Evolutionary conservation across 2,888 invertebrate species (phyloP).

Genomic region (Colostygia pectinataria): DNA sequence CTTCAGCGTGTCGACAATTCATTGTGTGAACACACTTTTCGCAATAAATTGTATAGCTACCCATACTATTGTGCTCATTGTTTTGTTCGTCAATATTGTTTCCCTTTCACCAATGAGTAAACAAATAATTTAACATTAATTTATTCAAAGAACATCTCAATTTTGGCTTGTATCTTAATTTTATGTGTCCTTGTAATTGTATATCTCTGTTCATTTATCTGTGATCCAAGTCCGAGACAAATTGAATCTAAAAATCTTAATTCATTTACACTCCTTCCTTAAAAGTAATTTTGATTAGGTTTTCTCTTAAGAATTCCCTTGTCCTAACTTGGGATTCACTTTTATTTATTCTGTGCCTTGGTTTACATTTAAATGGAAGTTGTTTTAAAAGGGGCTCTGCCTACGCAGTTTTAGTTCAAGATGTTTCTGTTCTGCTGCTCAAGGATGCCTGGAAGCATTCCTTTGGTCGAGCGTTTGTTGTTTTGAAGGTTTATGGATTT

Average conservation of each 20-base stretch:
- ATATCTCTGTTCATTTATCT: constrained; percentile 12
- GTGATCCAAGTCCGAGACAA: constrained; percentile 9
- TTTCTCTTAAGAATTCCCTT: constrained; percentile 43
- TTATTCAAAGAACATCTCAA: neutral
- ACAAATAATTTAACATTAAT: neutral
- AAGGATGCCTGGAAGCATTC: neutral
- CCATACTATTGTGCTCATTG: no score
- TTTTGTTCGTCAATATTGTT: neutral
- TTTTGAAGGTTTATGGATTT: no score
- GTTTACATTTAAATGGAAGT: constrained; percentile 32
- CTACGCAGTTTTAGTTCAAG: constrained; percentile 13
- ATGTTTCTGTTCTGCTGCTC: constrained; percentile 3
- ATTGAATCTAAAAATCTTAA: constrained; percentile 21
- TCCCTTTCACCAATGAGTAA: neutral
- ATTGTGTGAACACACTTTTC: no score
- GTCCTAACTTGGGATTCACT: constrained; percentile 37
- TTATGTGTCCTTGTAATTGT: constrained; percentile 4
- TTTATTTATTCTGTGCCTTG: constrained; percentile 7
- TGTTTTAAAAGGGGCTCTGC: constrained; percentile 24
- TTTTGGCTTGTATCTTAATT: neutral
- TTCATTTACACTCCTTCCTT: constrained; percentile 17
- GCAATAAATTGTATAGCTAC: no score
- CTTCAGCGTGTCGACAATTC: no score
- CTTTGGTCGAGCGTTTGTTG: neutral
- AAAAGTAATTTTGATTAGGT: constrained; percentile 41